Percentiles rank a stretch among this genome's conserved stretches.
These are phyloP conservation scores for Anas platyrhynchos DNA, from an alignment of 2,113 vertebrate species.

Conservation along the genomic window DNA sequence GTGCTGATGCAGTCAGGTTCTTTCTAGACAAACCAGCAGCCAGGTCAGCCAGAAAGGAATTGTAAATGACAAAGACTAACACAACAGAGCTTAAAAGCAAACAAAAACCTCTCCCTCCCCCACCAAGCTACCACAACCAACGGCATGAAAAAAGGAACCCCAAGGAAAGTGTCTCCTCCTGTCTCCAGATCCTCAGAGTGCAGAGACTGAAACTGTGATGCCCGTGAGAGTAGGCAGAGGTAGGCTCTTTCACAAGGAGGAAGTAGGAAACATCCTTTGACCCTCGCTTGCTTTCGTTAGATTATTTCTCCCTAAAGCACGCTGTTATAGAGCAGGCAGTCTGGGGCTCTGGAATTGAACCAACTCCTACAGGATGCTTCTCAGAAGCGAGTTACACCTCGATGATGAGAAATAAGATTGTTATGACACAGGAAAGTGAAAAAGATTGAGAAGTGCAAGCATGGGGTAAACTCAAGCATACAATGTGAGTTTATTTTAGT, in stretches of 20 bases:
- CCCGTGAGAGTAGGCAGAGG: not conserved
- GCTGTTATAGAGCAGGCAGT: not conserved
- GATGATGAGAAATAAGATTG: not conserved
- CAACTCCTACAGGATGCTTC: not conserved
- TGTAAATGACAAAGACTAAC: not conserved
- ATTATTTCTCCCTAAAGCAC: not conserved
- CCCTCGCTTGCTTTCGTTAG: not conserved
- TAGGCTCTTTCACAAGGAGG: not conserved
- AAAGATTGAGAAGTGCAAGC: not conserved
- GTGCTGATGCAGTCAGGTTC: not conserved
- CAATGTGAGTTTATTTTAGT: not conserved
- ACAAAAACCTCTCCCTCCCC: not conserved
- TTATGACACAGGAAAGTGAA: not conserved
- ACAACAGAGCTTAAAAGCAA: not conserved
- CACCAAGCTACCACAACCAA: not conserved
- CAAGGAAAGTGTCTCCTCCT: not conserved
- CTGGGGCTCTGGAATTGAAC: not conserved
- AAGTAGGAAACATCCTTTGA: not conserved
- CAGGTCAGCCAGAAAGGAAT: not conserved
- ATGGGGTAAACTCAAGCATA: not conserved
- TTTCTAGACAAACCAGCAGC: not conserved
- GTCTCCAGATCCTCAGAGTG: not conserved
- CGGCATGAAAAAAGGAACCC: not conserved
- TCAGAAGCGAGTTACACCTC: not conserved
- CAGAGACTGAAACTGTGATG: not conserved